Evolutionary conservation across 2,888 invertebrate species (phyloP).

Genomic region (Heteromyza rotundicornis): DNA sequence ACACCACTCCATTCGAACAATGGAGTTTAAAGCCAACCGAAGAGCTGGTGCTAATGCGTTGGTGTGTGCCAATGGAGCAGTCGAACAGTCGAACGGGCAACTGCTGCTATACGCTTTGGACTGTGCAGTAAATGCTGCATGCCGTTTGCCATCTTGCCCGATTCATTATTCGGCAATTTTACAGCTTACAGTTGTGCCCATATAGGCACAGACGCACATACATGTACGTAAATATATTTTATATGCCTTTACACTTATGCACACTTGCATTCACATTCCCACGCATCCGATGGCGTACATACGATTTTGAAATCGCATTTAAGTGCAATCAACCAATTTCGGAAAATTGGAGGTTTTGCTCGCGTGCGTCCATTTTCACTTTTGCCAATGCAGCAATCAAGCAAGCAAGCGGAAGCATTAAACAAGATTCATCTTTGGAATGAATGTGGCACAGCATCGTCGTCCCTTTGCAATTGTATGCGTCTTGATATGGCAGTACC

Average conservation of each 20-base stretch:
- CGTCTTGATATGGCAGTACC: no score
- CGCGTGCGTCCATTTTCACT: no score
- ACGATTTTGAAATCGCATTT: constrained; percentile 33
- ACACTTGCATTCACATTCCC: background rate
- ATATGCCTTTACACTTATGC: no score
- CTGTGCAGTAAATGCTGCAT: no score
- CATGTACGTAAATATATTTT: no score
- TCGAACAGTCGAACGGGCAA: background rate
- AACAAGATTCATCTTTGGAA: background rate
- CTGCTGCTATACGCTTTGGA: background rate
- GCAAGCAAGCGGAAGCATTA: background rate
- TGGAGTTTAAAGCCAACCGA: no score
- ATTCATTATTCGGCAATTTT: background rate
- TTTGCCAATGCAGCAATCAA: background rate
- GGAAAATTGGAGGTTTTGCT: no score
- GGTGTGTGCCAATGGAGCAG: background rate
- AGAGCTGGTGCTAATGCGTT: background rate
- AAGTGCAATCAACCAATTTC: constrained; percentile 35
- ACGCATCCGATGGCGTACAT: constrained; percentile 8
- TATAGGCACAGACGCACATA: constrained; percentile 16
- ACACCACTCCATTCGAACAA: no score
- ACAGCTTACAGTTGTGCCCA: background rate
- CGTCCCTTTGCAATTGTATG: no score
- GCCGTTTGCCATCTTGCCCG: background rate
- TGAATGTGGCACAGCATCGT: no score